Percentiles rank a stretch among this genome's conserved stretches.
These are phyloP conservation scores for Anodontia alba DNA, from an alignment of 2,888 invertebrate species.

Conservation along the genomic window DNA sequence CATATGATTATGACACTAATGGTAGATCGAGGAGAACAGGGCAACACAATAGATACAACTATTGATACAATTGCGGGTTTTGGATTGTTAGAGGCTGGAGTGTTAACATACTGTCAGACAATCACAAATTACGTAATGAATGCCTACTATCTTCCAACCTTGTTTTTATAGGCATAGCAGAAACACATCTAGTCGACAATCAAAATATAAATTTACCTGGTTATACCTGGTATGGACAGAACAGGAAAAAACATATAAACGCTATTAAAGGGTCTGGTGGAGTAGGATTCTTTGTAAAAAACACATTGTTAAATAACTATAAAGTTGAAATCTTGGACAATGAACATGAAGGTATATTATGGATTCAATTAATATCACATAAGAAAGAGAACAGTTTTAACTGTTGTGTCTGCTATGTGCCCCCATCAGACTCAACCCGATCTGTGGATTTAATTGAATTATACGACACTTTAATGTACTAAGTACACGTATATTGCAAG, in stretches of 20 bases:
- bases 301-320: background rate
- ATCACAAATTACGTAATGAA: background rate
- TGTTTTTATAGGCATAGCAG: background rate
- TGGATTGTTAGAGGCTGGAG: background rate
- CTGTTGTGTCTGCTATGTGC: conserved; percentile 13
- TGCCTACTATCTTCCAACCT: background rate
- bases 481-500: conserved; percentile 3
- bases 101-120: background rate
- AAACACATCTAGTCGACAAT: background rate
- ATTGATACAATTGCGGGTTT: conserved; percentile 5
- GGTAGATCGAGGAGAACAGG: background rate
- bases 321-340: background rate
- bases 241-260: background rate
- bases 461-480: background rate
- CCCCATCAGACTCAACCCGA: conserved; percentile 15
- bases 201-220: background rate
- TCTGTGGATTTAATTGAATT: background rate
- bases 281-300: conserved; percentile 14
- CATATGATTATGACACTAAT: background rate
- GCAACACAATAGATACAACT: background rate
- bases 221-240: conserved; percentile 14
- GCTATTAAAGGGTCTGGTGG: conserved; percentile 16
- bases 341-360: background rate
- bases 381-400: background rate
- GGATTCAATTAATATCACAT: background rate